Evolutionary conservation across 2,797 vertebrate genomes (phyloP).

Genomic region (Tinamus major): DNA sequence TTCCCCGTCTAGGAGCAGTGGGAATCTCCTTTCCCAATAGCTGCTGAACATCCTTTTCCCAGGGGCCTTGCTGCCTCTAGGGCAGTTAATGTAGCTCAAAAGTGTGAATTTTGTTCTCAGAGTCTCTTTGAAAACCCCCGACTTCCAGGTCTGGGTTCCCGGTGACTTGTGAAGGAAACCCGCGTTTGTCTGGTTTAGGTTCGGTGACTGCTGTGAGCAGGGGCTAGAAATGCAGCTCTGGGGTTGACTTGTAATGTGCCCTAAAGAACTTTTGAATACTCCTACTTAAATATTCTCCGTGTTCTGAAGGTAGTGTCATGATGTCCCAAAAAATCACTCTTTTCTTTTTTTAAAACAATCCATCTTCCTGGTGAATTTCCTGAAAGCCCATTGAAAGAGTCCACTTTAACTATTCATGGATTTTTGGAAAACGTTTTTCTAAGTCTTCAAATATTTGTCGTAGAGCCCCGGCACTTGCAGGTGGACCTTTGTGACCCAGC

Average conservation of each 20-base stretch:
- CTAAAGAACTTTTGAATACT: not conserved
- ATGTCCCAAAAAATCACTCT: not conserved
- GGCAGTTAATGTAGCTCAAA: not conserved
- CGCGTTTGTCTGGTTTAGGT: accelerated
- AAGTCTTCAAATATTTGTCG: not conserved
- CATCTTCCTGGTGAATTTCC: not conserved
- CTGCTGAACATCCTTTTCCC: accelerated
- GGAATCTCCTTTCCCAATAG: not conserved
- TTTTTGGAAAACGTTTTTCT: not conserved
- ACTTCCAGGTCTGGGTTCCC: not conserved
- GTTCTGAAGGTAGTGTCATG: not conserved
- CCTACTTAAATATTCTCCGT: not conserved
- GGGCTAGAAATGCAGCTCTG: not conserved
- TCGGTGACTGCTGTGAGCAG: not conserved
- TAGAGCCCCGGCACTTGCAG: not conserved
- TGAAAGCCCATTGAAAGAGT: accelerated
- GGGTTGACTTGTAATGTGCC: not conserved
- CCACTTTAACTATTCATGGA: not conserved
- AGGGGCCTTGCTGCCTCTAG: not conserved
- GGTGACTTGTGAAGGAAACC: not conserved
- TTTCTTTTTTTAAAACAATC: not conserved
- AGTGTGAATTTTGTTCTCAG: not conserved
- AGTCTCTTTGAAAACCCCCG: not conserved
- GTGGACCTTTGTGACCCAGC: not conserved
- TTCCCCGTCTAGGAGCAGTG: accelerated